Evolutionary conservation across 2,113 vertebrate species (phyloP), one percentile per base, ranked within the genome.

Genomic region (Alexandromys fortis): DNA sequence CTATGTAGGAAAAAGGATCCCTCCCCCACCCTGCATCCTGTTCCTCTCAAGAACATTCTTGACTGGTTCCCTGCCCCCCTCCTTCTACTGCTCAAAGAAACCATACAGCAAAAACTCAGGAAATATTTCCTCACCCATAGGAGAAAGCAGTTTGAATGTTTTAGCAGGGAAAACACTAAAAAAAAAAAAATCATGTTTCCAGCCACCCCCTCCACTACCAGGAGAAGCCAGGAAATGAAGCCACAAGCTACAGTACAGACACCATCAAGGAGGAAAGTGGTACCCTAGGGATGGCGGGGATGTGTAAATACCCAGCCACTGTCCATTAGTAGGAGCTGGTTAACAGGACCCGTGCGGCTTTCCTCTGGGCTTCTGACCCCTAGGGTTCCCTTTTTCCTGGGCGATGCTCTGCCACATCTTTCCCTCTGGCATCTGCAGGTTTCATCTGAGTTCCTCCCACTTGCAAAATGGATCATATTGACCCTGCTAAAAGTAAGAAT

Each of bases 131-230:
- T 93, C 24, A 12, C 45, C 76, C 88, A 86, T 78, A 93, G 93
- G 81, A 79, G 86, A 94, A 97, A 81, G 86, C 45, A 78, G 67
- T 92, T 94, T 90, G 93, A 94, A 94, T 94, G 81, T 86, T 96
- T 97, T 95, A 95, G 75, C 90, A 67, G 92, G 94, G 92, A 95
- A 98, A 96, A 95, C 91, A 95, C 89, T 97, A 96, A 86, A 91
- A 85, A 55, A 12, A 49, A 49, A 58, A 58, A 97, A 95, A 90
- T 95, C 89, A 38, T 92, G 91, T 65, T 95, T 75, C 89, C 63
- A 89, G 26, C 86, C 92, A 87, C 72, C 52, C 72, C 30, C 68
- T 92, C 63, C 7, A 70, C 68, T 38, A 81, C 47, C 30, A 21
- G 22, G 38, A 72, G 42, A 97, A 96, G 35, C 49, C 90, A 67